Conservation (phyloP, 2,888 invertebrate species). For the Mamestra brassicae region DNA sequence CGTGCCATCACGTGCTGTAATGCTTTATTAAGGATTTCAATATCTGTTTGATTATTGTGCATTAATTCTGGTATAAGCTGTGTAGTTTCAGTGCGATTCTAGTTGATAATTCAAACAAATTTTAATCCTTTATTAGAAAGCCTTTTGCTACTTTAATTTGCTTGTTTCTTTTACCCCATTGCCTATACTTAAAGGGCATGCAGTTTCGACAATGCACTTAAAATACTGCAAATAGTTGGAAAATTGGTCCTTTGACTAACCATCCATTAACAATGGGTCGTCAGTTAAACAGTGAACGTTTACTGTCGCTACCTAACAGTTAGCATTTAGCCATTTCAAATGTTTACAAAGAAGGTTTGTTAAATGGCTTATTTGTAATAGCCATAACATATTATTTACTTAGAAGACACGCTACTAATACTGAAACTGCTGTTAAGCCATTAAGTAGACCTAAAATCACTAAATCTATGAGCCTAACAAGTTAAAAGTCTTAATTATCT, state of each 20-base stretch:
- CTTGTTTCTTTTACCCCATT: not conserved
- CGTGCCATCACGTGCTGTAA: constrained; percentile 26
- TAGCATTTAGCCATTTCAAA: constrained; percentile 27
- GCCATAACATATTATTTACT: too few relatives aligned
- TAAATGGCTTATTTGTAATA: constrained; percentile 2
- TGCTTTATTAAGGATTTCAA: constrained; percentile 34
- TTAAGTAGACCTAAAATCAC: not conserved
- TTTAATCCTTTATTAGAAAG: not conserved
- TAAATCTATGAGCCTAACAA: not conserved
- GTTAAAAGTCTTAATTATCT: too few relatives aligned
- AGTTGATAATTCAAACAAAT: not conserved
- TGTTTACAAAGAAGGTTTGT: not conserved
- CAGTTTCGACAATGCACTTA: constrained; percentile 13
- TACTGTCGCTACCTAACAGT: constrained; percentile 30
- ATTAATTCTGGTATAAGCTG: not conserved
- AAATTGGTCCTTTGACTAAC: constrained; percentile 26
- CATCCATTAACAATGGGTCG: constrained; percentile 41
- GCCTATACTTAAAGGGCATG: not conserved
- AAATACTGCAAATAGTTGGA: constrained; percentile 5
- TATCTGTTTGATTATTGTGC: constrained; percentile 8
- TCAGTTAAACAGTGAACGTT: constrained; percentile 36
- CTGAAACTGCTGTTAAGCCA: not conserved
- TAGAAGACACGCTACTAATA: too few relatives aligned
- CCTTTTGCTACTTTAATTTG: not conserved
- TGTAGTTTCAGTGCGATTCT: not conserved